Percentiles rank a stretch among this genome's conserved stretches.
Evolutionary conservation across 2,113 vertebrate species (phyloP).

Genomic region (Elgaria multicarinata): DNA sequence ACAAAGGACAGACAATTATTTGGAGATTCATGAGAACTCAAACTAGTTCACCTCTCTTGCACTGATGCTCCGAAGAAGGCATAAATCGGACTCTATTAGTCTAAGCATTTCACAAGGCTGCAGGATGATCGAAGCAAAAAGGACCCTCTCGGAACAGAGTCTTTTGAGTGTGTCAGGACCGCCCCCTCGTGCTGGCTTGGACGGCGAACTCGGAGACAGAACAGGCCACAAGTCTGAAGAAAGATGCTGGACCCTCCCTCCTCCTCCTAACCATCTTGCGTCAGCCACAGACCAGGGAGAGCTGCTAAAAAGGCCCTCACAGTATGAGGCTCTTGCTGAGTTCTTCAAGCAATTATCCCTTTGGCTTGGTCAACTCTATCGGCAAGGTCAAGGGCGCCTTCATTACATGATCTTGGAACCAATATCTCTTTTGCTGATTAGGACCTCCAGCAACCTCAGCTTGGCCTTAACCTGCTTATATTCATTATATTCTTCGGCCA

Average conservation of each 20-base stretch:
- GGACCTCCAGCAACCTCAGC: slow-evolving; percentile 92
- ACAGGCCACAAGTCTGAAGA: slow-evolving; percentile 40
- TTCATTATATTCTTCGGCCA: slow-evolving; percentile 93
- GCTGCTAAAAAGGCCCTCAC: slow-evolving; percentile 38
- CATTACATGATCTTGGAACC: slow-evolving; percentile 78
- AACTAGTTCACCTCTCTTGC: slow-evolving; percentile 50
- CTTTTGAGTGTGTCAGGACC: slow-evolving; percentile 2
- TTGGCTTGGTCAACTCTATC: slow-evolving; percentile 36
- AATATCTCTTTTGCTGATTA: slow-evolving; percentile 95
- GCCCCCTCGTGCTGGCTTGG: slow-evolving; percentile 18
- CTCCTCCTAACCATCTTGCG: slow-evolving; percentile 21
- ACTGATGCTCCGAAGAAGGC: slow-evolving; percentile 25
- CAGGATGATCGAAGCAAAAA: slow-evolving; percentile 52
- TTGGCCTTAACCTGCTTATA: slow-evolving; percentile 98
- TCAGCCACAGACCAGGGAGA: slow-evolving; percentile 47
- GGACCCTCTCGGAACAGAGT: slow-evolving; percentile 37
- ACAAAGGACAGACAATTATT: slow-evolving; percentile 36
- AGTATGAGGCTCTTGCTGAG: slow-evolving; percentile 10
- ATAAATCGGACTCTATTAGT: slow-evolving; percentile 29
- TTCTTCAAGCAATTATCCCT: slow-evolving; percentile 22
- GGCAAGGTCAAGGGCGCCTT: slow-evolving; percentile 21
- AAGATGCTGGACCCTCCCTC: slow-evolving; percentile 23
- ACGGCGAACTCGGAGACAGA: slow-evolving; percentile 36
- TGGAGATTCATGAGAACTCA: slow-evolving; percentile 43
- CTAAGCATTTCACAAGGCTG: slow-evolving; percentile 44